Evolutionary conservation across 1,140 invertebrate genomes (phyloP), one percentile per base, ranked within the genome.

Genomic region (Achatina immaculata): DNA sequence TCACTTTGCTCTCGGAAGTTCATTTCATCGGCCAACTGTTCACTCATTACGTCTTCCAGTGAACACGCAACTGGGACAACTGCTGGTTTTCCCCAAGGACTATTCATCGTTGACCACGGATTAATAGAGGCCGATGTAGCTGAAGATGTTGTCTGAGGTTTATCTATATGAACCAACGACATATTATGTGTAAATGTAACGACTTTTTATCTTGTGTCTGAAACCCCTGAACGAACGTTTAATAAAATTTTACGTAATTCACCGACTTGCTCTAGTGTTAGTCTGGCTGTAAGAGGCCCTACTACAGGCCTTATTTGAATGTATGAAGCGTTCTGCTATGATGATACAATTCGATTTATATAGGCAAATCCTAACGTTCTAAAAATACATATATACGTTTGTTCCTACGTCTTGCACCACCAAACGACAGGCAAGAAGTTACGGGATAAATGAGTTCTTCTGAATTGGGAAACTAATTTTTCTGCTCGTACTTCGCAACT

Each of bases 31-130:
- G 87, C 88, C 31, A 89, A 80, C 77, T 88, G 86, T 83, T 89
- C 88, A 82, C 87, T 88, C 88, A 89, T 89, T 0, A 89, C 88
- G 75, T 89, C 88, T 82, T 85, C 79, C 43, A 89, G 74, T 16
- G 85, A 86, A 77, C 86, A 88, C 0, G 86, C 83, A 24, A 78
- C 36, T 11, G 74, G 38, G 11, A 42, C 9, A 45, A 48, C 48
- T 65, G 76, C 40, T n/a, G 55, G 36, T 58, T 85, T 85, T n/a
- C 87, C 87, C 87, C 87, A 88, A 2, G 87, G 87, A 28, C 58
- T 82, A 48, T 45, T 66, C 69, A 74, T 36, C 43, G 34, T 58
- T 36, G 66, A 31, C 48, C 66, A 43, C 36, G 75, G 65, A 78
- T 82, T 34, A 40, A 68, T 42, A 36, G 69, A 38, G 16, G 24